phyloP scores from a whole-genome alignment of 1,140 invertebrate genomes.

The Musca domestica region DNA sequence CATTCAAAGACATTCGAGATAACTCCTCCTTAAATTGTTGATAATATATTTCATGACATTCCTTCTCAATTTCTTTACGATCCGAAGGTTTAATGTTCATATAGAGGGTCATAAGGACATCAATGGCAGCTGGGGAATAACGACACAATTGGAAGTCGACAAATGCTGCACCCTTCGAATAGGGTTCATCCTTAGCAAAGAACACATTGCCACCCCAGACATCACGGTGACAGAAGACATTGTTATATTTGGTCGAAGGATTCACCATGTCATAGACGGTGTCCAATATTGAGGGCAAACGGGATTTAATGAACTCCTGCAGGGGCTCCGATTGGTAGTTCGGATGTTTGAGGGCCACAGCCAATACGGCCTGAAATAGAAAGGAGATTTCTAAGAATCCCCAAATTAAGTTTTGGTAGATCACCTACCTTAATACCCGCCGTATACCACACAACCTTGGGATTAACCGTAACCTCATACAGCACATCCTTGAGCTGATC shows the following conservation, averaged over 20 bases:
- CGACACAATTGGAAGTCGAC: conserved; percentile 62
- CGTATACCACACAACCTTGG: conserved; percentile 39
- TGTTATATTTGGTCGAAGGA: conserved; percentile 47
- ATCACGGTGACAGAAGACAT: conserved; percentile 63
- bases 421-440: conserved; percentile 38
- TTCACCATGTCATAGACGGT: conserved; percentile 47
- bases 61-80: conserved; percentile 28
- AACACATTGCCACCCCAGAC: conserved; percentile 65
- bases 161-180: conserved; percentile 55
- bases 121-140: conserved; percentile 60
- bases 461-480: conserved; percentile 35
- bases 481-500: conserved; percentile 45
- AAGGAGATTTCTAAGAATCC: neutral
- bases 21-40: conserved; percentile 27
- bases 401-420: neutral
- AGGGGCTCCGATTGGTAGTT: conserved; percentile 20
- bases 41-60: conserved; percentile 32
- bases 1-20: conserved; percentile 31
- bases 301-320: conserved; percentile 37
- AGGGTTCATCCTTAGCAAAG: conserved; percentile 57
- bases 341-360: conserved; percentile 38
- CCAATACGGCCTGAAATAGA: conserved; percentile 36
- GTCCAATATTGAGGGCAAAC: conserved; percentile 41
- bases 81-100: conserved; percentile 36
- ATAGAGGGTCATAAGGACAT: conserved; percentile 53